Evolutionary conservation across 2,113 vertebrate species (phyloP), one percentile per base, ranked within the genome.

Genomic region (Apteryx owenii): DNA sequence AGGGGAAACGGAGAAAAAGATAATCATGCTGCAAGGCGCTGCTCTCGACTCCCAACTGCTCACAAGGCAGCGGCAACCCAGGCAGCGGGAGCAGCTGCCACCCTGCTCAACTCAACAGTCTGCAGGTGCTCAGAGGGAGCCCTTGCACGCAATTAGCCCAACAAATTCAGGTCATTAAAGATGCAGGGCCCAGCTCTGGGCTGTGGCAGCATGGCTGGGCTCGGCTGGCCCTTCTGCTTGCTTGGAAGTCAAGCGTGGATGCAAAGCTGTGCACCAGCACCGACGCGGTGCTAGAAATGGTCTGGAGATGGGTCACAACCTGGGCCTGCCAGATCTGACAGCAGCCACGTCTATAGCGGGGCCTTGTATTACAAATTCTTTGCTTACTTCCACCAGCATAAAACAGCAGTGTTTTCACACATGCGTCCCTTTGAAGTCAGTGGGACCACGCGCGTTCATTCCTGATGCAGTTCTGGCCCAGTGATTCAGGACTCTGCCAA

Each of bases 1-100:
- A 89, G 68, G 42, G 82, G 62, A 97, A 97, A 95, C 80, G 75
- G 75, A 94, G 93, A 95, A 95, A 96, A 81, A 77, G 93, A 88
- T 94, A 94, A 96, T 94, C 81, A 81, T 0, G 0, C 68, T 61
- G 81, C 42, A 77, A 89, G 93, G 73, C 80, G 54, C 89, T 60
- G 71, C 89, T 93, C 79, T 95, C 38, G 40, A 85, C 79, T 95
- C 93, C 40, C 40, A 82, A 1, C 60, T 68, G 79, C 29, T 91
- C 92, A 71, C 68, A 82, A 95, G 87, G 64, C 70, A 80, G 88
- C 29, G 60, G 94, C 66, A 80, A 44, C 69, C 58, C 53, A 91
- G 65, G 86, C 92, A 95, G 91, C 31, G 2, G 80, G 80, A 90
- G 38, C 91, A 96, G 91, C 94, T 97, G 93, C 82, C 89, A 83